Base-by-base conservation (phyloP, 1,140 invertebrate genomes). In the Tetramorium alpestre region DNA sequence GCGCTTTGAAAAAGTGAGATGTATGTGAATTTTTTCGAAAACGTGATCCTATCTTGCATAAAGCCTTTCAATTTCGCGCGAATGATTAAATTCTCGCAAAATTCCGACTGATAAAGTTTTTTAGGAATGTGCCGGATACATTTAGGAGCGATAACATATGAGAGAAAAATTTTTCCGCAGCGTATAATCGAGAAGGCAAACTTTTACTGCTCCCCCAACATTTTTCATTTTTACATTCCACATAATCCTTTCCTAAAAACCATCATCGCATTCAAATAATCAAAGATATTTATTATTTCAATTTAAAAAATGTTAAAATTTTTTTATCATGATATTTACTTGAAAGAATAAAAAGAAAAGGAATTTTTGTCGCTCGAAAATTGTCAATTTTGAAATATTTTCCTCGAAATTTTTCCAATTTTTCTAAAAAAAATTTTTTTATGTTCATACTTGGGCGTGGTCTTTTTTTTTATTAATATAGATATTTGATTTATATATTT, bases 41-140 rank as follows among this genome's bases (percentile, higher is more conserved):
- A 84, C 41, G 51, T 73, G 67, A 60, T 60, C 41, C 54, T 60
- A 75, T 13, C 69, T 60, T 75, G 38, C 69, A 60, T 84, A 75
- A 84, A 84, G 69, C 80, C 54, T 60, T 75, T 75, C 80, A 75
- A 84, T 84, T 84, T 84, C n/a, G 28, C 80, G 44, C 18, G 69
- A 75, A 84, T 81, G 51, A 81, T 84, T 84, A 84, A 84, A 84
- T 84, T 84, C 80, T 84, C 80, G 54, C 47, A 84, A 84, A 84
- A 84, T 84, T 84, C 80, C 70, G 25, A 84, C 54, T 73, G 80
- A 60, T 58, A 28, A 84, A 84, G 69, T 84, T 73, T 84, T 84
- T 84, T 84, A 84, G 80, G 56, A 75, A 84, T 73, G 80, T 64
- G 80, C 69, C 51, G 41, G 67, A 60, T 82, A 82, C 41, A 73